Evolutionary conservation across 2,888 invertebrate genomes (phyloP), one percentile per base, ranked within the genome.

Genomic region (Phorcus lineatus): DNA sequence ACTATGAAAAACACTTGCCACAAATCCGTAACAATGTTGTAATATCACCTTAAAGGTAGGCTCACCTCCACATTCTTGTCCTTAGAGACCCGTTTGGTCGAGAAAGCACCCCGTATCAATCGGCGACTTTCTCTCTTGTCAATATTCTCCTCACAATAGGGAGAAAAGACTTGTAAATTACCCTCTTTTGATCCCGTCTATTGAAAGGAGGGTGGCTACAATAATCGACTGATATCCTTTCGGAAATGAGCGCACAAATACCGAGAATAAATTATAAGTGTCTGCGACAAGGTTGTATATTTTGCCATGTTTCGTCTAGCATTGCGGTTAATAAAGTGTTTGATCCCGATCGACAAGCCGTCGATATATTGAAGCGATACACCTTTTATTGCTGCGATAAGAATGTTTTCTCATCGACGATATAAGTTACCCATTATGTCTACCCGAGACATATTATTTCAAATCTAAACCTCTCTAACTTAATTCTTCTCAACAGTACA

Each of bases 261-360:
- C 40, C 28, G 67, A 67, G 62, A 62, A 62, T 62, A 24, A 62
- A 62, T 62, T 9, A 16, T 19, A 36, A 11, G 36, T 28, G 70
- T n/a, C 31, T 70, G n/a, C 31, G 70, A 70, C 70, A 40, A 40
- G 70, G 70, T 40, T 70, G 31, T 70, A 40, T 31, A 40, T 36
- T 70, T 70, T 70, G 70, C 36, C 19, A 36, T 17, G 17, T n/a
- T 70, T 70, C 70, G 36, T 70, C 40, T 40, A 36, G 70, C 70
- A 70, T 17, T 36, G 11, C 28, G 31, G n/a, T 70, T 70, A 19
- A 31, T 28, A 62, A 28, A 62, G 28, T 28, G 36, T 36, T 70
- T 19, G 16, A 70, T 31, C 36, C 70, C 17, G 40, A 17, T 70
- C 2, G 36, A 36, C 36, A 19, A 9, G 28, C 2, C 28, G 24